Percentiles rank a stretch among this genome's conserved stretches.
Conservation (phyloP, 2,113 vertebrate species). For the Festucalex cinctus region DNA sequence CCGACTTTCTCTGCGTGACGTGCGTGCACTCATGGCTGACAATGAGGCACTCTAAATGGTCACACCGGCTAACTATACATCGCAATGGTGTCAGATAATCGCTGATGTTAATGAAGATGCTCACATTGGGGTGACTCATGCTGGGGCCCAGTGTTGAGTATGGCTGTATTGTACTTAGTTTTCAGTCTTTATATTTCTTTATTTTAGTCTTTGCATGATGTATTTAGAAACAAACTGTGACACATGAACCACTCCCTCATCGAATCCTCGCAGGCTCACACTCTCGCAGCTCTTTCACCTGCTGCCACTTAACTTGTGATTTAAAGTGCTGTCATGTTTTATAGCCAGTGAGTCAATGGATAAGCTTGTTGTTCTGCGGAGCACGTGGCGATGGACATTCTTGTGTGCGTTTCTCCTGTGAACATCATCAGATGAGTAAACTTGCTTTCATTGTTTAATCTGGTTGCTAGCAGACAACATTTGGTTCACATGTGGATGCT, state of each 20-base stretch:
- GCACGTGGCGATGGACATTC: conserved; percentile 42
- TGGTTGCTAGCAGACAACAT: background rate
- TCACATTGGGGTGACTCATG: too few species aligned
- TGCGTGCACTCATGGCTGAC: too few species aligned
- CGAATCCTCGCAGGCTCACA: conserved; percentile 48
- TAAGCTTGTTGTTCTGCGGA: conserved; percentile 25
- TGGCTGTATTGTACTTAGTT: too few species aligned
- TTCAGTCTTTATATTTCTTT: too few species aligned
- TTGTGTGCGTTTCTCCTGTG: conserved; percentile 17
- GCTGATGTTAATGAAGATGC: too few species aligned
- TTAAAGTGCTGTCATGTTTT: conserved; percentile 59
- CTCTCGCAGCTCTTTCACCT: conserved; percentile 25
- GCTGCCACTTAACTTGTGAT: conserved; percentile 25
- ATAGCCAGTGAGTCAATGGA: conserved; percentile 67
- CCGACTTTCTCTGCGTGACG: too few species aligned
- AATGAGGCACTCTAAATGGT: too few species aligned
- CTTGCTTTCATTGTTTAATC: background rate
- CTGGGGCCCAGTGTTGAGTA: too few species aligned
- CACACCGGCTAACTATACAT: too few species aligned
- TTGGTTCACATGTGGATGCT: background rate
- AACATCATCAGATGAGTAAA: conserved; percentile 3
- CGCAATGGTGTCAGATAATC: too few species aligned
- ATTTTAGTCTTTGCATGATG: too few species aligned
- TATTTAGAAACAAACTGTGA: conserved; percentile 4
- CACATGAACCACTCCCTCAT: background rate